Percentiles rank a stretch among this genome's conserved stretches.
Conservation (phyloP, 2,113 vertebrate genomes). For the Eulemur rufifrons region DNA sequence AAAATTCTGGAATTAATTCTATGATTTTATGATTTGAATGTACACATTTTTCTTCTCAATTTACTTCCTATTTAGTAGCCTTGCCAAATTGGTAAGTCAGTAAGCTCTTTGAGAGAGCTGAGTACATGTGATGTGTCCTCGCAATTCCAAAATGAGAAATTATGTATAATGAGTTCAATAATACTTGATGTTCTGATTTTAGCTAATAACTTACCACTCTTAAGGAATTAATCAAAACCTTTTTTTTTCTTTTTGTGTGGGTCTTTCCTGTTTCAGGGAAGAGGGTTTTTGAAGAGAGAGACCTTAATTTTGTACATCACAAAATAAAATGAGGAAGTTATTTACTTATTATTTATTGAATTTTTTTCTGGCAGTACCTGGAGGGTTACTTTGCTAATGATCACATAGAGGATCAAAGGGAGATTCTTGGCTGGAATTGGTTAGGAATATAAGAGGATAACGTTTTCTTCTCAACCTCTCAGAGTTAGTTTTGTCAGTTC, state of each 20-base stretch:
- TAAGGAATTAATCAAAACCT: not conserved
- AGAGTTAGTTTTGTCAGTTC: not conserved
- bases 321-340: not conserved
- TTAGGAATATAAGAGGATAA: not conserved
- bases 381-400: not conserved
- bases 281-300: not conserved
- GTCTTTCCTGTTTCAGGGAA: not conserved
- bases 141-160: not conserved
- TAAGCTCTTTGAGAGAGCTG: not conserved
- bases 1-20: not conserved
- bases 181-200: constrained; percentile 17
- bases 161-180: not conserved
- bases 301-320: not conserved
- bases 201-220: not conserved
- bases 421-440: not conserved
- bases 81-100: not conserved
- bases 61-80: not conserved
- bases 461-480: not conserved
- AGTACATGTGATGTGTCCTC: not conserved
- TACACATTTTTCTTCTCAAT: not conserved
- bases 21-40: not conserved
- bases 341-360: not conserved
- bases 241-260: not conserved
- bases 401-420: not conserved
- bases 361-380: not conserved